These are phyloP conservation scores for Alexandromys fortis DNA, from an alignment of 2,113 vertebrate species.

Conservation along the genomic window DNA sequence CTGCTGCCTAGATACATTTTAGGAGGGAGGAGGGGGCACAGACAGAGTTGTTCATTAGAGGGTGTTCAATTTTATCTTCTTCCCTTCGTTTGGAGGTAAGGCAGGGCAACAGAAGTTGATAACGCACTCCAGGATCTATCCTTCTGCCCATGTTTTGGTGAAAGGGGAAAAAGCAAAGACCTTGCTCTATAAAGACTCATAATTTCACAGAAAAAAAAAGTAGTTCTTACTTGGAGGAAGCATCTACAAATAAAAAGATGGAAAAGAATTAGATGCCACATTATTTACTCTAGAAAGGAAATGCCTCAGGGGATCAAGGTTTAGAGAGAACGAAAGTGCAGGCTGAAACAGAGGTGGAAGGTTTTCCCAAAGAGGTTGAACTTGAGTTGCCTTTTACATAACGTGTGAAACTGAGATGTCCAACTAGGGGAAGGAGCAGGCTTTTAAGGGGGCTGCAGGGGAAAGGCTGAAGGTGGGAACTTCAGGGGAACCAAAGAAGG, in stretches of 20 bases:
- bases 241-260: slow-evolving; percentile 55
- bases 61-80: slow-evolving; percentile 29
- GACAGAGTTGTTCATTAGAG: slow-evolving; percentile 17
- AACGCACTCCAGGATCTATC: neutral
- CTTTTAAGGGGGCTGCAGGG: neutral
- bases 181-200: slow-evolving; percentile 49
- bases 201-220: slow-evolving; percentile 47
- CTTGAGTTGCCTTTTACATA: slow-evolving; percentile 44
- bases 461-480: neutral
- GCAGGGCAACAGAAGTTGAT: neutral
- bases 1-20: neutral
- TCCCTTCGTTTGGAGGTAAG: slow-evolving; percentile 36
- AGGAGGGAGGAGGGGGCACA: neutral
- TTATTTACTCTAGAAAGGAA: slow-evolving; percentile 48
- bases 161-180: slow-evolving; percentile 42
- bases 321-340: neutral
- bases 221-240: slow-evolving; percentile 28
- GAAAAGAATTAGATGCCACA: slow-evolving; percentile 53
- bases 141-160: neutral
- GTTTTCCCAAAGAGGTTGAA: slow-evolving; percentile 30
- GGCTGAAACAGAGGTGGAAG: neutral
- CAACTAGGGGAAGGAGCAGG: slow-evolving; percentile 46
- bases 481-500: slow-evolving; percentile 14
- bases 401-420: slow-evolving; percentile 17
- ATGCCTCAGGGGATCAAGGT: neutral